Base-by-base conservation (phyloP, 2,797 vertebrate genomes). In the Pipistrellus kuhlii region DNA sequence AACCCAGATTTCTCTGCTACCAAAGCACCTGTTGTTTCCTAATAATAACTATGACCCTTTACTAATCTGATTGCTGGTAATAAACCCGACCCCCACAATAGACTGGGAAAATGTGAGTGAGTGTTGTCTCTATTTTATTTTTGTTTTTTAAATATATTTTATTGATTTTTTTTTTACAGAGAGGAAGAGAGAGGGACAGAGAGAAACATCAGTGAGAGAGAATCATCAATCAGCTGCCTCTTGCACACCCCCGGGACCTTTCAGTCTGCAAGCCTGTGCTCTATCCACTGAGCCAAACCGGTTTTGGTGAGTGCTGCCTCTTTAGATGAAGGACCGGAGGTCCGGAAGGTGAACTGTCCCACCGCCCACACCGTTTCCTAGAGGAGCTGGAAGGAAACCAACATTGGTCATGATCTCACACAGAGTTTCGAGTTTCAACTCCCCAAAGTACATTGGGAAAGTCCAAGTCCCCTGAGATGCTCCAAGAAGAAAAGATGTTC, bases 361-460 rank as follows among this genome's bases (percentile, higher is more conserved):
- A 20, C 0, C 0, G 0, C 12, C 44, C 13, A 44, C 13, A 13
- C 15, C 27, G 5, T 53, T 64, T 66, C 44, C 57, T 32, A 3
- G 46, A 15, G 91, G 78, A 30, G 44, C 46, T 44, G 71, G 55
- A 77, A 15, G 46, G 35, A 72, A 38, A 44, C 38, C 44, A 46
- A 64, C 64, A 12, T 38, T 77, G 51, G 44, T n/a, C 23, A 62
- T 80, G n/a, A 59, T 57, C 27, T 17, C 84, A 88, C 8, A 41
- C 21, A 17, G 8, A 4, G 55, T 15, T 41, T 57, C 14, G 13
- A 4, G 55, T 20, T 53, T 57, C 51, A 5, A 15, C 41, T 81
- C 46, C 51, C 35, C 51, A 23, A 85, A 77, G 68, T 17, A 7
- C 0, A 0, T 6, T 3, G 6, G 21, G 13, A 30, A 72, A 30